Percentiles rank a stretch among this genome's conserved stretches.
These are phyloP conservation scores for Mormoops blainvillei DNA, from an alignment of 2,113 vertebrate genomes.

Conservation along the genomic window DNA sequence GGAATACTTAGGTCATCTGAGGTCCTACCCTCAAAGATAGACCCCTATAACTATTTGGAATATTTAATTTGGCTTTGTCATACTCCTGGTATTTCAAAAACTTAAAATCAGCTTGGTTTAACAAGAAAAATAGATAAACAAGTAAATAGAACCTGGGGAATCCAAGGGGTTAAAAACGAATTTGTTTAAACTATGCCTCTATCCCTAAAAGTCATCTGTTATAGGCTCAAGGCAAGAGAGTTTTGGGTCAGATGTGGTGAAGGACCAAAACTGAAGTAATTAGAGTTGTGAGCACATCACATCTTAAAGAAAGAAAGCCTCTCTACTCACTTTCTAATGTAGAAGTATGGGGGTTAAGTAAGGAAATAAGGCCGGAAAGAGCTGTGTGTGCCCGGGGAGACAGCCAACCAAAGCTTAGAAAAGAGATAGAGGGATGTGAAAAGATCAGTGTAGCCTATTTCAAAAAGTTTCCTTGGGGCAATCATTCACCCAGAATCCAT, in stretches of 20 bases:
- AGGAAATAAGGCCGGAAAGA: not conserved
- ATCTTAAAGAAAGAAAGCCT: not conserved
- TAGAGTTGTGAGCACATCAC: not conserved
- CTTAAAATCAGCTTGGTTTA: not conserved
- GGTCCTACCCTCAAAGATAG: not conserved
- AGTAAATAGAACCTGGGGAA: not conserved
- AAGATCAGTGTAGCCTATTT: not conserved
- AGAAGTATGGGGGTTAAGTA: not conserved
- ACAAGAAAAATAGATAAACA: not conserved
- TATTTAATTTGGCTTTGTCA: not conserved
- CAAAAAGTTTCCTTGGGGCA: not conserved
- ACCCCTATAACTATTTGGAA: not conserved
- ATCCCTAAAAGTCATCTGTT: not conserved
- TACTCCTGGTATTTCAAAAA: not conserved
- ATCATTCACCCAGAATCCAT: not conserved
- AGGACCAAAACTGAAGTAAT: not conserved
- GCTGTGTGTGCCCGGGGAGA: rapidly evolving
- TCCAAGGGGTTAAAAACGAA: not conserved
- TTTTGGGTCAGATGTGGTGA: not conserved
- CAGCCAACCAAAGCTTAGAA: not conserved
- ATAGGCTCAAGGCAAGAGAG: not conserved
- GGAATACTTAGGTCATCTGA: not conserved
- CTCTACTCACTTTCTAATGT: not conserved
- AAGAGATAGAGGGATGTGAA: not conserved
- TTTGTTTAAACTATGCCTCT: not conserved